phyloP scores from a whole-genome alignment of 2,113 vertebrate genomes.

The Lepisosteus oculatus region DNA sequence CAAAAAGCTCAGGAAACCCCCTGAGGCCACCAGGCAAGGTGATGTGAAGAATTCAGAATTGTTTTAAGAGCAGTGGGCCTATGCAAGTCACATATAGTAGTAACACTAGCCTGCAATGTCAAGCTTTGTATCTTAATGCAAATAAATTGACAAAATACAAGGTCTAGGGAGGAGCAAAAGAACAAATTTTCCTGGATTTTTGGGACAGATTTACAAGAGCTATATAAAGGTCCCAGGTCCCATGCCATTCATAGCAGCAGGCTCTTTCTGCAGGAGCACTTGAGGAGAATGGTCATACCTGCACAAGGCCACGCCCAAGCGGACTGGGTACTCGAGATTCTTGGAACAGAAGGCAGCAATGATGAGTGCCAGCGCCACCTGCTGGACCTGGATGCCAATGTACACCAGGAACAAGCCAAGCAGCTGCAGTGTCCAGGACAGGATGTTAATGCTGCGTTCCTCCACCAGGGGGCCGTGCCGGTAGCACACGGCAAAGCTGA shows the following conservation, averaged over 20 bases:
- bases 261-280: background rate
- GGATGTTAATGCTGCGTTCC: conserved; percentile 83
- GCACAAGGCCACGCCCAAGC: conserved; percentile 30
- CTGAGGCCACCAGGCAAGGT: no score
- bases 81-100: no score
- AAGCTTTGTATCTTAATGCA: no score
- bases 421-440: conserved; percentile 89
- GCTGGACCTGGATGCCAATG: conserved; percentile 79
- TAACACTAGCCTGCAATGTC: no score
- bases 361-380: conserved; percentile 75
- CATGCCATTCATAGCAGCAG: background rate
- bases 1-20: no score
- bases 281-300: conserved; percentile 41
- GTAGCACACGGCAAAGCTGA: conserved; percentile 91
- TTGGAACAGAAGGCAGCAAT: conserved; percentile 76
- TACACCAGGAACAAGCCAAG: conserved; percentile 83
- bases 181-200: no score
- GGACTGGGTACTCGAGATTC: conserved; percentile 79
- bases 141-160: no score
- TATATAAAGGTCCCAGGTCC: no score
- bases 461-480: conserved; percentile 86
- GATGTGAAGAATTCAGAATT: no score
- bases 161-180: no score
- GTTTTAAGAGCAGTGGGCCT: no score
- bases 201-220: no score